Percentiles rank a stretch among this genome's conserved stretches.
Evolutionary conservation across 2,797 vertebrate species (phyloP).

Genomic region (Enteromius afrohamiltoni): DNA sequence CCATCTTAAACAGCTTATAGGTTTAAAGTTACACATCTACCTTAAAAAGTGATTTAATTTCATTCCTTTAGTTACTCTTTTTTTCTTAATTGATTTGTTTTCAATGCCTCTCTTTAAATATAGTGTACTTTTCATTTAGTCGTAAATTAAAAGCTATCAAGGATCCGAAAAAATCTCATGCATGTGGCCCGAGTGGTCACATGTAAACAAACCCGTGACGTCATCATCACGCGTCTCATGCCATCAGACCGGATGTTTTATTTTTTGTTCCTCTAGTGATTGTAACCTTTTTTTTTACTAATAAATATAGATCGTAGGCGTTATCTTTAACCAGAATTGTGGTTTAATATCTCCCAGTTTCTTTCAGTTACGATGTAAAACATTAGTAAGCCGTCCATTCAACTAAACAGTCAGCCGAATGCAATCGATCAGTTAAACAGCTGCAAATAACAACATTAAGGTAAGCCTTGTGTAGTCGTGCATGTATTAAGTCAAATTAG

Average conservation of each 20-base stretch:
- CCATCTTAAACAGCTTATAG: background rate
- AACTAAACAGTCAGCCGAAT: background rate
- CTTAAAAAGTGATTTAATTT: background rate
- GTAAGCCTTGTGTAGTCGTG: background rate
- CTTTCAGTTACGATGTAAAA: background rate
- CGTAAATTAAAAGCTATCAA: too few species aligned
- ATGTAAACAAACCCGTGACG: background rate
- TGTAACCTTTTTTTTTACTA: background rate
- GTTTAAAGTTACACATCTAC: background rate
- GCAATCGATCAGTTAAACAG: background rate
- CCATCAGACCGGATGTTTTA: slow-evolving; percentile 25
- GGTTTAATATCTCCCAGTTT: background rate
- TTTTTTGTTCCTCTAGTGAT: background rate
- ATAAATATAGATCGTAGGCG: background rate
- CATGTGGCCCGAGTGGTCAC: background rate
- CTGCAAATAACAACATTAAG: background rate
- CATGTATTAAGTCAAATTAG: background rate
- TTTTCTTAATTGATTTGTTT: background rate
- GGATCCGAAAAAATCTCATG: background rate
- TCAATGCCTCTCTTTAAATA: background rate
- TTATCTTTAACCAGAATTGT: background rate
- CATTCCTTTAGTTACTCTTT: background rate
- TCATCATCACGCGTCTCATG: slow-evolving; percentile 22
- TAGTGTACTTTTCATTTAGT: background rate
- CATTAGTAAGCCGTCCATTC: background rate